phyloP scores from a whole-genome alignment of 2,888 invertebrate species.

The Tachina lurida region DNA sequence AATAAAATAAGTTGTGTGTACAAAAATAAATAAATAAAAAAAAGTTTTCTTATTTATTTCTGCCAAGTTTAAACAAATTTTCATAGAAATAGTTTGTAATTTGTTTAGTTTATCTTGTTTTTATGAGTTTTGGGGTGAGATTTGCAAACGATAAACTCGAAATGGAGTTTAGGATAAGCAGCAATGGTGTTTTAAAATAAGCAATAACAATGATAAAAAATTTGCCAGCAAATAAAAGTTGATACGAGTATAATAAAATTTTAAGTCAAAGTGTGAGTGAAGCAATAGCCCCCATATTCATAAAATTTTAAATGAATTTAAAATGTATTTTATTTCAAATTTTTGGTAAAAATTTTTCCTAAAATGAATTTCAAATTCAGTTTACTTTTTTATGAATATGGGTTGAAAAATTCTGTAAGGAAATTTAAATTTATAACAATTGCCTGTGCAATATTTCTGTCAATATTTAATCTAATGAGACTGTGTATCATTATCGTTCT shows the following conservation, averaged over 20 bases:
- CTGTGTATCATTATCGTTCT: too few relatives aligned
- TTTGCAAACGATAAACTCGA: constrained; percentile 44
- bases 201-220: constrained; percentile 13
- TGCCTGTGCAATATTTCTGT: too few relatives aligned
- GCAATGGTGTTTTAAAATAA: constrained; percentile 21
- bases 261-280: not conserved
- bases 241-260: constrained; percentile 7
- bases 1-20: constrained; percentile 45
- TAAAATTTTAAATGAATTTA: too few relatives aligned
- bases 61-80: constrained; percentile 37
- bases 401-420: not conserved
- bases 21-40: constrained; percentile 1
- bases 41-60: constrained; percentile 55
- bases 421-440: not conserved
- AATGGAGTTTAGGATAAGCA: constrained; percentile 17
- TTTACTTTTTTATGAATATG: too few relatives aligned
- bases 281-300: not conserved
- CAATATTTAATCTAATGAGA: too few relatives aligned
- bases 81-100: constrained; percentile 27
- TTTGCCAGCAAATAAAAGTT: constrained; percentile 32
- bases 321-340: too few relatives aligned
- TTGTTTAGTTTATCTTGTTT: constrained; percentile 37
- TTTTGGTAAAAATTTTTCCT: too few relatives aligned
- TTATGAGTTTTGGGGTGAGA: constrained; percentile 38
- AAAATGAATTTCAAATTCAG: too few relatives aligned